Base-by-base conservation (phyloP, 37 sponge, comb jelly and placozoan species). In the Trichoplax adhaerens region DNA sequence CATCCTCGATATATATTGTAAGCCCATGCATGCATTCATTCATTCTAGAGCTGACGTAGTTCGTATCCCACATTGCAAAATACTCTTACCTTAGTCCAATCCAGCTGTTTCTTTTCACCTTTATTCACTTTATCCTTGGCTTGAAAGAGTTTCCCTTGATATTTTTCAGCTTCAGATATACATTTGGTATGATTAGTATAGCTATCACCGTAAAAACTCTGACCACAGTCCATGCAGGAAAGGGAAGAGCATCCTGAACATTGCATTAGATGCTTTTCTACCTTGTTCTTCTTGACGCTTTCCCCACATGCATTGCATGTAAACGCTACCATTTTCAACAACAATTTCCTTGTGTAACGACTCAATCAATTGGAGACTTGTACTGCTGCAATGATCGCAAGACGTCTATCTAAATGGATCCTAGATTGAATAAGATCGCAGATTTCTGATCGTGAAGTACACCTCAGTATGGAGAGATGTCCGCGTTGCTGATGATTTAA, bases 181-280 rank as follows among this genome's bases (percentile, higher is more conserved):
- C 99, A 97, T 46, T 78, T 73, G 5, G 99, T 97, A 79, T 97
- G 99, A 48, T 64, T 54, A 53, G 54, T 64, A 62, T 81, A 83
- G 3, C 80, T 88, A 65, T 89, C 85, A 54, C 95, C 95, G n/a
- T 61, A 48, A 56, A 97, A 97, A 29, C 89, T 88, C 58, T 77
- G 73, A 29, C 94, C 90, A 75, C 99, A 97, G 81, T 97, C 99
- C 65, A 97, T 82, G 65, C 99, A 97, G 29, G 99, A 97, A n/a
- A 92, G 80, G 0, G 84, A 78, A 54, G 63, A 67, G 69, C 90
- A 88, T 49, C 72, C 68, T 48, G 78, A 64, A 66, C 86, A 89
- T 61, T 86, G 82, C 54, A 52, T 68, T 59, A 77, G 83, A 72
- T 97, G 99, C 64, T 89, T 88, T 67, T 97, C 93, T 7, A 97